Evolutionary conservation across 2,797 vertebrate species (phyloP), one percentile per base, ranked within the genome.

Genomic region (Aeoliscus strigatus): DNA sequence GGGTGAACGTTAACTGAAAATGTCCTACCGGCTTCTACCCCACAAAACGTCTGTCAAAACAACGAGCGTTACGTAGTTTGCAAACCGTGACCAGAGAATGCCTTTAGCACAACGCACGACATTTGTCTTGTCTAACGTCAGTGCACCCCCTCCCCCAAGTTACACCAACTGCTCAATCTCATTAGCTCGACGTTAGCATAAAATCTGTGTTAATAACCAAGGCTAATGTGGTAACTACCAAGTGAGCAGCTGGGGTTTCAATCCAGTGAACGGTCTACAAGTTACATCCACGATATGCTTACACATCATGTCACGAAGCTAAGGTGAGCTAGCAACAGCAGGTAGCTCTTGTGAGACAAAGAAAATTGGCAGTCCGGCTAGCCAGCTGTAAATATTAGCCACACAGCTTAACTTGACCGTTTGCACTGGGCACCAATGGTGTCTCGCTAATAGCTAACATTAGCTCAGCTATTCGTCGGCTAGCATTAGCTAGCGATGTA

Each of bases 311-410:
- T 5, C 1, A 11, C 3, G 11, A 5, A 0, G 13, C 4, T 0
- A 5, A 1, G 17, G 7, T 28, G 13, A 24, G 41, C 8, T 7
- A 50, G 29, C 21, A 31, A 2, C 6, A 52, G 16, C 8, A 37
- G 39, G 25, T 21, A 27, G 52, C 49, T 64, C 53, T 44, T 62
- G 28, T n/a, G 16, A 39, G 60, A 72, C 71, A 84, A 84, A 85
- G 77, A 80, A 73, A 77, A 60, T 5, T 37, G 73, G 69, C 52
- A 8, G 25, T 31, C 21, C 18, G 39, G 52, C 52, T 73, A 70
- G 64, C 61, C 66, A 60, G 70, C 73, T 77, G 63, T 68, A 60
- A 29, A 66, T 45, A 43, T 70, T 74, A 79, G 69, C 66, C 39
- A 42, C 40, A 16, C 40, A 64, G 57, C 48, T 50, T 48, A 43